Evolutionary conservation across 2,113 vertebrate species (phyloP), one percentile per base, ranked within the genome.

Genomic region (Athene cunicularia): DNA sequence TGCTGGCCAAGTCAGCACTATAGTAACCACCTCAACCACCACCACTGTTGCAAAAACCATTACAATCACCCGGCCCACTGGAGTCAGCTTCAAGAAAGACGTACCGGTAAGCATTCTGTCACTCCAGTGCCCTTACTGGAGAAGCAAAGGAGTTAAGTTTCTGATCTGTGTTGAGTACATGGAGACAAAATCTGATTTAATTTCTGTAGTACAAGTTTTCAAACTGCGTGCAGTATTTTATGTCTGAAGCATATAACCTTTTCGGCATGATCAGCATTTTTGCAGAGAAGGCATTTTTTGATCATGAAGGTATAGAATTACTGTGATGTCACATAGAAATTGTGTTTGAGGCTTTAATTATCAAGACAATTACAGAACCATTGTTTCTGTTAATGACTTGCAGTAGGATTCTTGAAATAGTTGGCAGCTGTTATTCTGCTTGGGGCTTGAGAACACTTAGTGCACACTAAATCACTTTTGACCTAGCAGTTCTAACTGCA

Each of bases 21-120:
- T 99, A 53, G 99, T 99, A 91, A 99, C 99, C 96, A 99, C 99
- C 76, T 98, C 99, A 9, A 99, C 99, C 19, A 99, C 99, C 74
- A 99, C 99, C 96, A 99, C 99, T 3, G 99, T 98, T 80, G 98
- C 99, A 87, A 99, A 99, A 98, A 99, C 99, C n/a, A 98, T 99
- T 83, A 99, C 99, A 75, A 99, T 99, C 97, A 99, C 99, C 62
- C 98, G 99, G 81, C 99, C 99, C 37, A 99, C 99, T 7, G 98
- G 99, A 96, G 99, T 99, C 97, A 99, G 98, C 98, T 99, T 99
- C 97, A 99, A 99, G 98, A 99, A 99, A 96, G 99, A 99, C 35
- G 99, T 99, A 93, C 99, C 99, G 85, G 99, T 99, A 98, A 99
- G 99, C 96, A 41, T 70, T 59, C 19, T 64, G 37, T 74, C 26